Percentiles rank a stretch among this genome's conserved stretches.
phyloP scores from a whole-genome alignment of 2,113 vertebrate genomes.

The Alosa alosa region DNA sequence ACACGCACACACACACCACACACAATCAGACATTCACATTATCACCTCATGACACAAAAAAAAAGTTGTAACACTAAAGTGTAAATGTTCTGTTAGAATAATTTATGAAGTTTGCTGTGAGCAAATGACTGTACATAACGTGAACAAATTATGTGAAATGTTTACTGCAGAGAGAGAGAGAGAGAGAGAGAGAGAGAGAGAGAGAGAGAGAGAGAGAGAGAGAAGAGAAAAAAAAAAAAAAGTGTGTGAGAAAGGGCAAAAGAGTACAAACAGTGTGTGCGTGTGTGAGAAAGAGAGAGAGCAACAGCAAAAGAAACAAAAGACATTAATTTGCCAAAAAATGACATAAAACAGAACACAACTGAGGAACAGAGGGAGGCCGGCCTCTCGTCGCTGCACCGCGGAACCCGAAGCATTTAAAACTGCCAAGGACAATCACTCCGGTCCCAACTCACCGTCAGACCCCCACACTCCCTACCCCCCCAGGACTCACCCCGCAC shows the following conservation, averaged over 20 bases:
- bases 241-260: background rate
- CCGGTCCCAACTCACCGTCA: background rate
- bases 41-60: conserved; percentile 22
- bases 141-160: conserved; percentile 51
- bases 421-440: conserved; percentile 39
- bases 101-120: conserved; percentile 69
- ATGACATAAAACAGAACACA: background rate
- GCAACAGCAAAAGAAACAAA: background rate
- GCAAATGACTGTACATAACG: conserved; percentile 63
- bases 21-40: conserved; percentile 26
- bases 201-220: no score
- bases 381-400: conserved; percentile 50
- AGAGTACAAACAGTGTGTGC: conserved; percentile 61
- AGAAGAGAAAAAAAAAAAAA: conserved; percentile 48
- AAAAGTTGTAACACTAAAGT: conserved; percentile 41
- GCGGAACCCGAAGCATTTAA: conserved; percentile 46
- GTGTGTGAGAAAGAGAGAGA: conserved; percentile 31
- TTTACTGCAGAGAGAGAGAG: conserved; percentile 49
- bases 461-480: background rate
- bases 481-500: background rate
- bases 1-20: conserved; percentile 21
- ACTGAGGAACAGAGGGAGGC: conserved; percentile 33
- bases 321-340: conserved; percentile 18
- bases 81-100: conserved; percentile 68
- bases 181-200: conserved; percentile 33